A percentile compares a stretch with the other conserved stretches of the same genome.
phyloP scores from a whole-genome alignment of 2,888 invertebrate genomes.

The Tetrapedia diversipes region DNA sequence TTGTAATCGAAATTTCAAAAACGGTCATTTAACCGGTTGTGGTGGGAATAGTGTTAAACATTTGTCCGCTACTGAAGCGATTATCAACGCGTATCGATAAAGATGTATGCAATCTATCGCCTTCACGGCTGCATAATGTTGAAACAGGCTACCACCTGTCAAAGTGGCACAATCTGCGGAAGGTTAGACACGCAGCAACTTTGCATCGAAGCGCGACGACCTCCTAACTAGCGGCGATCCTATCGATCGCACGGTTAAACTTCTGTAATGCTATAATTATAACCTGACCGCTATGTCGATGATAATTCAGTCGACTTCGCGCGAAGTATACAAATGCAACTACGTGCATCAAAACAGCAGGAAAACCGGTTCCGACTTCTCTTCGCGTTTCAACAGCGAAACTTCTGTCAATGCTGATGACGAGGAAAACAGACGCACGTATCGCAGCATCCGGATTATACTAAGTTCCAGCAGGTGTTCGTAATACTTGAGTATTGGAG shows the following conservation, averaged over 20 bases:
- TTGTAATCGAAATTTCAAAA: too few species aligned
- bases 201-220: neutral
- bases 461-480: constrained; percentile 47
- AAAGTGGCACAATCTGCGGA: neutral
- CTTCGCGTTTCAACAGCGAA: constrained; percentile 26
- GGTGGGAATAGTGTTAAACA: too few species aligned
- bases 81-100: too few species aligned
- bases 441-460: constrained; percentile 36
- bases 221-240: constrained; percentile 4
- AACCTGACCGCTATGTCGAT: neutral
- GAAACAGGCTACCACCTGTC: neutral
- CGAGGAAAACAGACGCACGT: constrained; percentile 49
- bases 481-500: constrained; percentile 22
- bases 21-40: too few species aligned
- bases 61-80: too few species aligned
- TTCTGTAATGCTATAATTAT: constrained; percentile 43
- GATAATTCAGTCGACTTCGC: constrained; percentile 33
- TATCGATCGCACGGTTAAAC: constrained; percentile 2
- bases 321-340: constrained; percentile 4
- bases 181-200: constrained; percentile 5
- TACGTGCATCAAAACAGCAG: constrained; percentile 18
- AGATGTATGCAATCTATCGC: neutral
- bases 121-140: neutral
- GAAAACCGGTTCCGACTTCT: constrained; percentile 44
- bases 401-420: constrained; percentile 46